Conservation (phyloP, 2,888 invertebrate genomes). For the Troides aeacus region DNA sequence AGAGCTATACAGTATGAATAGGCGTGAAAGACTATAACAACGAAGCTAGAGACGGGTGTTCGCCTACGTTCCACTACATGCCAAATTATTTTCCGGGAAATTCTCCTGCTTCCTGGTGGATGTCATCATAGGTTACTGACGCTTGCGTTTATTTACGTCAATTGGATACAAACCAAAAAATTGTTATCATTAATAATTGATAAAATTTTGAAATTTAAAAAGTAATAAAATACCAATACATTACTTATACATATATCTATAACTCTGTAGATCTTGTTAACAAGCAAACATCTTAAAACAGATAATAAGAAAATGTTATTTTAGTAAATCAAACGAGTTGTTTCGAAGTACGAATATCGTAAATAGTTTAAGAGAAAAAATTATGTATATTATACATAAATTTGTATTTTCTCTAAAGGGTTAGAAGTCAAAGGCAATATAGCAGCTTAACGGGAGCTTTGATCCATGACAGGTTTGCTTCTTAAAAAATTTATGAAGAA, state of each 20-base stretch:
- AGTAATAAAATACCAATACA: background rate
- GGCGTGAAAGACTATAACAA: background rate
- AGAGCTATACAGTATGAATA: background rate
- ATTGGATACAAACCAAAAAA: background rate
- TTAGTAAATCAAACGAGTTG: no score
- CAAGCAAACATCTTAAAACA: no score
- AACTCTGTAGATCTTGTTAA: no score
- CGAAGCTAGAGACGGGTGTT: background rate
- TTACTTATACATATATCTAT: background rate
- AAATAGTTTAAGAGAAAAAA: no score
- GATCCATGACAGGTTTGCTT: no score
- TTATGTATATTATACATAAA: no score
- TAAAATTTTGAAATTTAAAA: background rate
- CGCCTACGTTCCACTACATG: slow-evolving; percentile 9
- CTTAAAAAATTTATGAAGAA: no score
- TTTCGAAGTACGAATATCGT: no score
- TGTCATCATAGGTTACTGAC: slow-evolving; percentile 15
- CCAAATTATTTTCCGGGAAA: slow-evolving; percentile 20
- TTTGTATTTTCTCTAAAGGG: no score
- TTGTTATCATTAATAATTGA: background rate
- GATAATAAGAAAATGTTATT: no score
- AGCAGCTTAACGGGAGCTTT: no score
- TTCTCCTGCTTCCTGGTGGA: slow-evolving; percentile 8
- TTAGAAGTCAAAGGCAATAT: no score
- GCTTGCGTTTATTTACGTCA: slow-evolving; percentile 5